Evolutionary conservation across 2,888 invertebrate genomes (phyloP).

Genomic region (Auanema sp.): DNA sequence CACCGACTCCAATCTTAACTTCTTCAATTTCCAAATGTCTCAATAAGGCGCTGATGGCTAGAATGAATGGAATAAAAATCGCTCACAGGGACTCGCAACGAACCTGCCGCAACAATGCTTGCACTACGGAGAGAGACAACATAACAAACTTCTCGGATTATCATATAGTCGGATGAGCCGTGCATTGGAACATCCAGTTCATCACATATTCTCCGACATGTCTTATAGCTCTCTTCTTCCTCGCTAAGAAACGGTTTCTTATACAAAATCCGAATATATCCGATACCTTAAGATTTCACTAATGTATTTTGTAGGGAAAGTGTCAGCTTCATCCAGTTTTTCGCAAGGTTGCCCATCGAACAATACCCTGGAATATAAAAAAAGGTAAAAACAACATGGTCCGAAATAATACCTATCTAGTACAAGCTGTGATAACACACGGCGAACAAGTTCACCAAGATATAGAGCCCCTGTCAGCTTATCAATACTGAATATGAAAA

Average conservation of each 20-base stretch:
- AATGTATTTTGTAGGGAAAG: slow-evolving; percentile 64
- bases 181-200: slow-evolving; percentile 63
- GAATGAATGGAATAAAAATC: slow-evolving; percentile 13
- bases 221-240: slow-evolving; percentile 55
- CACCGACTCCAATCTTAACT: slow-evolving; percentile 63
- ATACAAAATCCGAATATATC: not conserved
- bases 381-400: too few relatives aligned
- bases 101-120: slow-evolving; percentile 62
- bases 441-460: slow-evolving; percentile 62
- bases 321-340: slow-evolving; percentile 55
- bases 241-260: slow-evolving; percentile 47
- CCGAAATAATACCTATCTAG: slow-evolving; percentile 37
- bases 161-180: slow-evolving; percentile 57
- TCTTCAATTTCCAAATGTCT: slow-evolving; percentile 51
- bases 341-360: slow-evolving; percentile 60
- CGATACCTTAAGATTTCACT: slow-evolving; percentile 63
- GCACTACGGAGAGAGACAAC: slow-evolving; percentile 59
- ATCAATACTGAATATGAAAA: slow-evolving; percentile 55
- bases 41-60: slow-evolving; percentile 62
- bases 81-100: not conserved
- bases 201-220: slow-evolving; percentile 62
- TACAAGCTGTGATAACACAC: slow-evolving; percentile 58
- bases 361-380: slow-evolving; percentile 30
- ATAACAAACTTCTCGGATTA: slow-evolving; percentile 62
- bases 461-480: slow-evolving; percentile 65